Evolutionary conservation across 1,140 invertebrate genomes (phyloP), one percentile per base, ranked within the genome.

Genomic region (Tetramorium parvispinum): DNA sequence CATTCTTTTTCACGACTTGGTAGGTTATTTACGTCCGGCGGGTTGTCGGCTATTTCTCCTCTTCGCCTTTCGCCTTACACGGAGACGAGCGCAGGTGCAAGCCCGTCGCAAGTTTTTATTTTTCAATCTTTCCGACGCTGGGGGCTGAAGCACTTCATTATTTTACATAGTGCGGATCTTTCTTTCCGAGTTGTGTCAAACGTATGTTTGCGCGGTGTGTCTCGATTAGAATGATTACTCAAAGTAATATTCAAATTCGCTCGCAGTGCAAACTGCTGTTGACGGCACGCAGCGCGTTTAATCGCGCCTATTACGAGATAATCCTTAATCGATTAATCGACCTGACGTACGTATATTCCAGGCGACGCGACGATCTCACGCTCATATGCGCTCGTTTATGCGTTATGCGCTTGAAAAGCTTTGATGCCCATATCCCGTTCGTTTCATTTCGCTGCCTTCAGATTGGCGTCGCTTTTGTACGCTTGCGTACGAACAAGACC

Each of bases 1-100:
- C 90, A 70, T 92, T 76, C 90, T 90, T 90, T 91, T 85, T 83
- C 91, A 79, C 88, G 59, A 90, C 87, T 79, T 85, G 53, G 59
- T 81, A 85, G 89, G 88, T 94, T 93, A 93, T 93, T 93, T 94
- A 93, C 73, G 70, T 73, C 32, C 55, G 55, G 59, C 86, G 83
- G 87, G 85, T 89, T 88, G 87, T 57, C 63, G 37, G 81, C 88
- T 90, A 18, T 61, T 21, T 61, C 32, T 61, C 53, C 37, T 43
- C 71, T 90, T 87, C 90, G 76, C 71, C 18, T 65, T 27, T 49
- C 76, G 21, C 11, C 40, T 78, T 66, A 65, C 37, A 73, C 8
- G 5, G 32, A 32, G 27, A n/a, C 10, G 77, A 65, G 76, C 89
- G 88, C 91, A 93, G 93, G 89, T 93, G 91, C 81, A 87, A 92